These are phyloP conservation scores for Grapholita molesta DNA, from an alignment of 1,140 invertebrate species.

Conservation along the genomic window DNA sequence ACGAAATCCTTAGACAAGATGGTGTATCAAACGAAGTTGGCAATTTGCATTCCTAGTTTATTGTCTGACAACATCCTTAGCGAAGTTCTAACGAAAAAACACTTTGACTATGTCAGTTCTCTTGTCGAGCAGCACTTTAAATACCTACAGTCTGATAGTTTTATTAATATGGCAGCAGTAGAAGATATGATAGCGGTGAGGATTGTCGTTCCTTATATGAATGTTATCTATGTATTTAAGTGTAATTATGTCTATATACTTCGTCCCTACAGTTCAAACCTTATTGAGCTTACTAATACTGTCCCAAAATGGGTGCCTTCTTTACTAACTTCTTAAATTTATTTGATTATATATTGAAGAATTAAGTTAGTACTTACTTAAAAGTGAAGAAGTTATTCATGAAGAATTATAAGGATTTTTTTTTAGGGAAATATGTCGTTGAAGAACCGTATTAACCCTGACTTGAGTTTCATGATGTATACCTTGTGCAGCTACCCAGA, in stretches of 20 bases:
- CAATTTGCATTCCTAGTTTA: conserved; percentile 54
- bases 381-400: too few relatives aligned
- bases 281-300: too few relatives aligned
- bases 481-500: conserved; percentile 64
- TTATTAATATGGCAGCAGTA: conserved; percentile 58
- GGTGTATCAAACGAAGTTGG: conserved; percentile 66
- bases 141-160: conserved; percentile 55
- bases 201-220: too few relatives aligned
- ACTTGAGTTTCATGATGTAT: conserved; percentile 60
- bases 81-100: conserved; percentile 39
- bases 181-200: conserved; percentile 62
- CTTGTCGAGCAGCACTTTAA: conserved; percentile 70
- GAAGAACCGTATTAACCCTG: conserved; percentile 65
- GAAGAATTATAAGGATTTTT: background rate
- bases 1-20: conserved; percentile 67
- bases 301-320: too few relatives aligned
- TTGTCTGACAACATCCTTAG: conserved; percentile 53
- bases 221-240: too few relatives aligned
- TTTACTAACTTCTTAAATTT: too few relatives aligned
- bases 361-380: too few relatives aligned
- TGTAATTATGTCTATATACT: too few relatives aligned
- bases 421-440: conserved; percentile 57
- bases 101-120: conserved; percentile 63
- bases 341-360: too few relatives aligned
- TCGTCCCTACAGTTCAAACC: too few relatives aligned